Evolutionary conservation across 2,888 invertebrate species (phyloP).

Genomic region (Dastarcus helophoroides): DNA sequence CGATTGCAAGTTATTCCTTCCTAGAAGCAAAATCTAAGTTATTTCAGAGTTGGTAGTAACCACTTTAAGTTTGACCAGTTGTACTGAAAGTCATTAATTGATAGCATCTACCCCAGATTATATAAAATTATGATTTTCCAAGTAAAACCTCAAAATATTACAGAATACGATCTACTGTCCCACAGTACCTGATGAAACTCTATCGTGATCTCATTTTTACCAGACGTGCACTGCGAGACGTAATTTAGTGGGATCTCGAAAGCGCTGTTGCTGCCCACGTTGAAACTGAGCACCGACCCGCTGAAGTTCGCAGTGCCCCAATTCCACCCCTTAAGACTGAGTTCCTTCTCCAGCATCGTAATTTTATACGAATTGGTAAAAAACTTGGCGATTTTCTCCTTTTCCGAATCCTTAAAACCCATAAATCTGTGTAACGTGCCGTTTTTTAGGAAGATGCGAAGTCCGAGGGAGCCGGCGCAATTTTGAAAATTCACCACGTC

Average conservation of each 20-base stretch:
- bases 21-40: too few species aligned
- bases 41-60: too few species aligned
- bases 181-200: conserved; percentile 91
- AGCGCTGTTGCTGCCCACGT: conserved; percentile 70
- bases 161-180: too few species aligned
- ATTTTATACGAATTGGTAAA: conserved; percentile 72
- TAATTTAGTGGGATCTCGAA: conserved; percentile 95
- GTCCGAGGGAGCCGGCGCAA: conserved; percentile 80
- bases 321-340: conserved; percentile 96
- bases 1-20: too few species aligned
- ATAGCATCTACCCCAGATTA: too few species aligned
- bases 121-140: too few species aligned
- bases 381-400: conserved; percentile 86
- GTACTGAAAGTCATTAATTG: too few species aligned
- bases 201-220: conserved; percentile 95
- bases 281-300: conserved; percentile 76
- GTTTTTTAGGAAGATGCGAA: conserved; percentile 81
- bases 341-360: conserved; percentile 81
- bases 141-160: too few species aligned
- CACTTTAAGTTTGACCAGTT: too few species aligned
- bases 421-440: conserved; percentile 84
- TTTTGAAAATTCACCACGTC: conserved; percentile 87
- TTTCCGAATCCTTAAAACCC: conserved; percentile 91
- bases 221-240: conserved; percentile 91
- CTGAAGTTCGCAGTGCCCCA: conserved; percentile 95